Base-by-base conservation (phyloP, 2,797 vertebrate species). In the Acipenser transmontanus region DNA sequence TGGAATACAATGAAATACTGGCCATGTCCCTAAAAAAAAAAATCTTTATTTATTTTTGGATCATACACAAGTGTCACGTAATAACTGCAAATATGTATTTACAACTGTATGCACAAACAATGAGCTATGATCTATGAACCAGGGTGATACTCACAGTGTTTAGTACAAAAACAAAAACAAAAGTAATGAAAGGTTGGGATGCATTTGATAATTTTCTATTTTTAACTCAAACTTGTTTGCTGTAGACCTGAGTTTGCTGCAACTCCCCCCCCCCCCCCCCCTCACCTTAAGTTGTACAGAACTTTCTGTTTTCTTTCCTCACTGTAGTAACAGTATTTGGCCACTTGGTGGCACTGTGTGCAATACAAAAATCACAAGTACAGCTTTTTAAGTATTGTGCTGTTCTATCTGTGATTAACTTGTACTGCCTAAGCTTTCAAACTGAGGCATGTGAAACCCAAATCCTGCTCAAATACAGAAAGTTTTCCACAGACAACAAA, bases 11-110 rank as follows among this genome's bases (percentile, higher is more conserved):
- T 72, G 76, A 76, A 50, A 77, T 85, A 88, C 87, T 89, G 87
- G 86, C 87, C 85, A 77, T 76, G 88, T 90, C 87, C 86, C 84
- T 82, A 76, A 70, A 77, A 69, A n/a, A n/a, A 34, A 34, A 34
- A 48, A 69, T 49, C 59, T 7, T 59, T 72, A 56, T 66, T 68
- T 20, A n/a, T 12, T 6, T 12, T 57, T 2, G 8, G 54, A 57
- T 76, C 72, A 78, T 78, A 80, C 75, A 69, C 52, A 66, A 69
- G 64, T 71, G 70, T 81, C 74, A 82, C 83, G 4, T 34, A 34
- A 62, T 76, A 78, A 84, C 81, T 83, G 76, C 74, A 70, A 78
- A 76, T 59, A 72, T 49, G 62, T 79, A 82, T 78, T 70, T 76
- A 80, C 74, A 80, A 70, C 70, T 74, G 77, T 73, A 73, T 78